Percentiles rank a stretch among this genome's conserved stretches.
Conservation (phyloP, 2,888 invertebrate species). For the Drosophila lacicola region DNA sequence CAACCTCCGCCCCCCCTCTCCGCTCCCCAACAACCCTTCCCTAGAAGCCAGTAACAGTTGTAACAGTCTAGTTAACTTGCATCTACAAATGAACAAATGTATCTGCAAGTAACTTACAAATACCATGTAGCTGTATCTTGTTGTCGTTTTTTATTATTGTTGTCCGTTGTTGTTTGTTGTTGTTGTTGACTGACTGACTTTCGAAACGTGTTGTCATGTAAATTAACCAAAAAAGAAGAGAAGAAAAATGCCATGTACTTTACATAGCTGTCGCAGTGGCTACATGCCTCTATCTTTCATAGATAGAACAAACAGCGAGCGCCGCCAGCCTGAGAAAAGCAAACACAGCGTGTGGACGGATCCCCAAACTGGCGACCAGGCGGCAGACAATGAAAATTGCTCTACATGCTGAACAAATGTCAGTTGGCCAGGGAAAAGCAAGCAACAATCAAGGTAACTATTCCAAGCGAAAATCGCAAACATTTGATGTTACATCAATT, state of each 20-base stretch:
- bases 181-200: slow-evolving; percentile 68
- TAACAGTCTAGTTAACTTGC: slow-evolving; percentile 80
- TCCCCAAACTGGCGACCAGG: slow-evolving; percentile 1
- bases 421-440: slow-evolving; percentile 23
- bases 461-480: slow-evolving; percentile 7
- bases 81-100: slow-evolving; percentile 70
- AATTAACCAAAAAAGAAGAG: slow-evolving; percentile 64
- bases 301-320: slow-evolving; percentile 62
- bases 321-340: slow-evolving; percentile 70
- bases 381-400: slow-evolving; percentile 19
- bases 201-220: slow-evolving; percentile 80
- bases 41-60: slow-evolving; percentile 43
- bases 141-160: slow-evolving; percentile 34
- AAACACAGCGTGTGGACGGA: slow-evolving; percentile 55
- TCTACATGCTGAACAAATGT: slow-evolving; percentile 10
- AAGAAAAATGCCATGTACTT: slow-evolving; percentile 46
- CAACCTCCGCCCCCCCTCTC: neutral
- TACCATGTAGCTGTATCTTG: slow-evolving; percentile 39
- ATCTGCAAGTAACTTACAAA: slow-evolving; percentile 64
- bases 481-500: slow-evolving; percentile 2
- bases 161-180: slow-evolving; percentile 26
- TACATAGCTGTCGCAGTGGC: slow-evolving; percentile 40
- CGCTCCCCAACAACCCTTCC: neutral
- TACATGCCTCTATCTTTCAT: slow-evolving; percentile 39
- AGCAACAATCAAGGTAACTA: slow-evolving; percentile 19